These are phyloP conservation scores for Passer domesticus DNA, from an alignment of 2,113 vertebrate species.

Conservation along the genomic window DNA sequence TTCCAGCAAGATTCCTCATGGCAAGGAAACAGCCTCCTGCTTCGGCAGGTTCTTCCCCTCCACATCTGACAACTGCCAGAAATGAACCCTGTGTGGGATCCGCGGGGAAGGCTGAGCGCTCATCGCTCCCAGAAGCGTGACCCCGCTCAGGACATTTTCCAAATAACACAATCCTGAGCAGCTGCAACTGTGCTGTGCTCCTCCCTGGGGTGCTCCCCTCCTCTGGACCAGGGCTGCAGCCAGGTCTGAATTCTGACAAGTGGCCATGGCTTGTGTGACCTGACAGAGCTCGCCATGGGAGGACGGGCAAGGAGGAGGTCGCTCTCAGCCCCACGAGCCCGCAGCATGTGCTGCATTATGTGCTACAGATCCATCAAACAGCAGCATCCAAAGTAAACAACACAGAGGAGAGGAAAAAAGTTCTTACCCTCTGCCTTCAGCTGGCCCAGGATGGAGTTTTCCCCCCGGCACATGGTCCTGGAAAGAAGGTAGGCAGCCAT, in stretches of 20 bases:
- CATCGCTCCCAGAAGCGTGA: not conserved
- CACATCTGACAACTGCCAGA: not conserved
- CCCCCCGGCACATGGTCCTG: constrained; percentile 95
- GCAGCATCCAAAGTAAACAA: not conserved
- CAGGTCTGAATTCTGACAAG: not conserved
- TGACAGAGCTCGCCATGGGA: accelerated
- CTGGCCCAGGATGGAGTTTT: constrained; percentile 91
- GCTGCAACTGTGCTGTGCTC: not conserved
- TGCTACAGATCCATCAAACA: not conserved
- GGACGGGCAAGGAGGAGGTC: not conserved
- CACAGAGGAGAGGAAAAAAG: not conserved
- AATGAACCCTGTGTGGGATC: not conserved
- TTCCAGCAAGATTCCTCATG: not conserved
- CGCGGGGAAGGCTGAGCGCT: not conserved
- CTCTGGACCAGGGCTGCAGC: not conserved
- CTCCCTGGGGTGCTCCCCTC: constrained; percentile 15
- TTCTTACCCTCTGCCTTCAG: constrained; percentile 87
- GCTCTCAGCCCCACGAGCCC: accelerated
- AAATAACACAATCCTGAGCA: constrained; percentile 3
- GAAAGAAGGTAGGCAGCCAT: constrained; percentile 46
- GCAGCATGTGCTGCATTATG: accelerated
- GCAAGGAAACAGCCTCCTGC: not conserved
- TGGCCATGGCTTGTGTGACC: not conserved
- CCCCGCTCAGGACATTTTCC: not conserved
- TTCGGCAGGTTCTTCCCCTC: not conserved